Evolutionary conservation across 2,888 invertebrate species (phyloP).

Genomic region (Ypsolopha scabrella): DNA sequence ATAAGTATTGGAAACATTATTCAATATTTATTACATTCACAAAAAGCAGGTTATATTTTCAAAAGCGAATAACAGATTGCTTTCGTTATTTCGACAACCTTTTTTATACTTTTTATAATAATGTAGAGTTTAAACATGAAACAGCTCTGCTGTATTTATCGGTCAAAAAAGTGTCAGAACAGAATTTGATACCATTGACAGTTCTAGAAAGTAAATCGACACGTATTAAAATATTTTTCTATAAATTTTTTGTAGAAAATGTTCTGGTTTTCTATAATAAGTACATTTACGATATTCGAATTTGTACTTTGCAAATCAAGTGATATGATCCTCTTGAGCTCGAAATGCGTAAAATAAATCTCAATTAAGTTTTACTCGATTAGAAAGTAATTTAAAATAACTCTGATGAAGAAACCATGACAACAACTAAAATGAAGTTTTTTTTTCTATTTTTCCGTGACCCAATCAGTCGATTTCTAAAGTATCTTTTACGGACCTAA

Average conservation of each 20-base stretch:
- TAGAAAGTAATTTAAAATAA: neutral
- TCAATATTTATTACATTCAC: constrained; percentile 43
- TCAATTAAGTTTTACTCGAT: constrained; percentile 13
- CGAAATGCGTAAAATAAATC: neutral
- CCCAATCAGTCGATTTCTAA: constrained; percentile 23
- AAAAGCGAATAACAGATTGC: constrained; percentile 52
- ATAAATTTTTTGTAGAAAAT: no score
- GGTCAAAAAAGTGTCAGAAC: no score
- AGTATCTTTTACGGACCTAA: constrained; percentile 7
- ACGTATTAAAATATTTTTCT: no score
- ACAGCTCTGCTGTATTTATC: neutral
- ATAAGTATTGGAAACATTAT: constrained; percentile 15
- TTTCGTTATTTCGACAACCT: constrained; percentile 43
- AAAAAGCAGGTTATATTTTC: constrained; percentile 52
- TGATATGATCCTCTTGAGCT: constrained; percentile 21
- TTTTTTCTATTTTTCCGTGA: constrained; percentile 16
- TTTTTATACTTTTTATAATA: constrained; percentile 20
- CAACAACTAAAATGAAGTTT: constrained; percentile 10
- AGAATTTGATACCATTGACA: constrained; percentile 2
- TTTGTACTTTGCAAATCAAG: constrained; percentile 40
- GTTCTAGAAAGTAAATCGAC: neutral
- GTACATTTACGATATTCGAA: constrained; percentile 7
- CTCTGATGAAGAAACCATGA: neutral
- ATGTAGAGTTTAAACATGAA: constrained; percentile 8
- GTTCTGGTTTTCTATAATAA: neutral